These are phyloP conservation scores for Anser cygnoides DNA, from an alignment of 2,113 vertebrate genomes.

Conservation along the genomic window DNA sequence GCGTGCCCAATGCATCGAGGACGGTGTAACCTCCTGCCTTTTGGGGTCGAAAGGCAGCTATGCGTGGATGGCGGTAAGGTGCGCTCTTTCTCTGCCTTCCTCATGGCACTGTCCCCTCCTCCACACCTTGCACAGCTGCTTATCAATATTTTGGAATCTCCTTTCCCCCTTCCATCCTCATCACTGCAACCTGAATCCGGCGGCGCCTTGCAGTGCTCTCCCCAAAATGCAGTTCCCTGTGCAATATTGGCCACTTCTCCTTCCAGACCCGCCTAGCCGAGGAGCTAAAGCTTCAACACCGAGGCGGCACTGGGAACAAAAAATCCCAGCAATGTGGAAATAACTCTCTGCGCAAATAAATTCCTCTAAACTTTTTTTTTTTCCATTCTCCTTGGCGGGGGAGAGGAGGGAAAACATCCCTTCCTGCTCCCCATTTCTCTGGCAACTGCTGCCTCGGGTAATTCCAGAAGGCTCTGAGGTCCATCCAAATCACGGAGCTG, in stretches of 20 bases:
- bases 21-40: background rate
- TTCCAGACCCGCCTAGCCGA: background rate
- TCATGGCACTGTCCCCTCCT: background rate
- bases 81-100: slow-evolving; percentile 3
- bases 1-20: background rate
- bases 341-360: background rate
- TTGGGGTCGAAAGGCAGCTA: slow-evolving; percentile 15
- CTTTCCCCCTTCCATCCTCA: background rate
- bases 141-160: background rate
- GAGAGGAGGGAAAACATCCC: background rate
- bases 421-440: background rate
- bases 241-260: background rate
- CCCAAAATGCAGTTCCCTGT: background rate
- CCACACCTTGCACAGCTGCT: background rate
- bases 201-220: background rate
- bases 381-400: background rate
- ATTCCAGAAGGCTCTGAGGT: slow-evolving; percentile 12
- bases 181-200: background rate
- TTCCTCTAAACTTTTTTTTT: background rate
- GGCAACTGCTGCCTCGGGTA: background rate
- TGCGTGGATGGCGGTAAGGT: background rate
- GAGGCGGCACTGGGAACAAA: background rate
- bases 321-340: background rate
- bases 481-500: background rate
- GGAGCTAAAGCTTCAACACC: background rate